phyloP scores from a whole-genome alignment of 2,797 vertebrate species.

The Paramormyrops hopkinsi region DNA sequence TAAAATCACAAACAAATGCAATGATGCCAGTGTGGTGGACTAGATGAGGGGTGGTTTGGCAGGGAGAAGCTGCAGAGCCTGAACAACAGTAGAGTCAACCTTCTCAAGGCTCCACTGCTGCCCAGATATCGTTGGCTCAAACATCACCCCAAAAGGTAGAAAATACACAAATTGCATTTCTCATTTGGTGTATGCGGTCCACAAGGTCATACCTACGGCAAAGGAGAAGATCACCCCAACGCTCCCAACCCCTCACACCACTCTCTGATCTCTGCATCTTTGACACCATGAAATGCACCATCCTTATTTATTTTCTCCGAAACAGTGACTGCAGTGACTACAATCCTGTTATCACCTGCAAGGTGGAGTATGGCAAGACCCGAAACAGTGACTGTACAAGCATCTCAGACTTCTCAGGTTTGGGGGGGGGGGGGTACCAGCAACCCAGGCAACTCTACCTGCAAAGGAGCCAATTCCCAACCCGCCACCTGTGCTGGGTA shows the following conservation, averaged over 20 bases:
- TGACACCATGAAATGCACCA: neutral
- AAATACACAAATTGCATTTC: neutral
- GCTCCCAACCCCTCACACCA: neutral
- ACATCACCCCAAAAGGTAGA: neutral
- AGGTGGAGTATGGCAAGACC: neutral
- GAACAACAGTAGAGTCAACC: neutral
- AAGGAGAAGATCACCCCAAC: neutral
- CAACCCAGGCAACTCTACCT: neutral
- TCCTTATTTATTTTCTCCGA: neutral
- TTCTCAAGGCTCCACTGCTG: neutral
- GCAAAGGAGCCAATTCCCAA: neutral
- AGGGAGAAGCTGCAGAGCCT: neutral
- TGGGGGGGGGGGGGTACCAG: neutral
- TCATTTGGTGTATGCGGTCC: neutral
- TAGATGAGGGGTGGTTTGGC: neutral
- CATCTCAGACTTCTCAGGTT: neutral
- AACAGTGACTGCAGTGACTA: neutral
- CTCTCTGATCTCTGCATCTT: neutral
- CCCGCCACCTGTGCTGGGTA: neutral
- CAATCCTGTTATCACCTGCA: neutral
- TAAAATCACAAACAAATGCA: neutral
- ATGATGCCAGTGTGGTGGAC: neutral
- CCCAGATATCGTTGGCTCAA: neutral
- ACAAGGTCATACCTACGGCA: neutral
- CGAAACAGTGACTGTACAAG: neutral